A percentile compares a stretch with the other conserved stretches of the same genome.
Evolutionary conservation across 2,113 vertebrate genomes (phyloP).

Genomic region (Typhlomys cinereus): DNA sequence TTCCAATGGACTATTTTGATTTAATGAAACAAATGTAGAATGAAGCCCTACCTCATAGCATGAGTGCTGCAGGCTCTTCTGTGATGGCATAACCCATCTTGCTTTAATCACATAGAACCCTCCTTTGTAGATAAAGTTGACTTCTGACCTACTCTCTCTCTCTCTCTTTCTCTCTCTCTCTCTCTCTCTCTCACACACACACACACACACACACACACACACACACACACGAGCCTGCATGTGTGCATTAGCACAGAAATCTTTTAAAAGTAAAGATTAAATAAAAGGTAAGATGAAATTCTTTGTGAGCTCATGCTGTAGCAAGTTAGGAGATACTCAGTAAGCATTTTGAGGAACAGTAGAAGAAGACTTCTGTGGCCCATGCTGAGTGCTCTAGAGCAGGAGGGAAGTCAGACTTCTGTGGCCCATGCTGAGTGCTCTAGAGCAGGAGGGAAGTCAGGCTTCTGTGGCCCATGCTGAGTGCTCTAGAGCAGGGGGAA

Average conservation of each 20-base stretch:
- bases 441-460: neutral
- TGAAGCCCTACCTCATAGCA: too few relatives aligned
- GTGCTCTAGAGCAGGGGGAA: too few relatives aligned
- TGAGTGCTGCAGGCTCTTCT: neutral
- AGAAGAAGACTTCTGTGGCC: neutral
- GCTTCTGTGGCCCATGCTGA: neutral
- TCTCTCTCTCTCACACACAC: too few relatives aligned
- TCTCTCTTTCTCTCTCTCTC: neutral
- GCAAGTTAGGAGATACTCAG: neutral
- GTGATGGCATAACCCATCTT: neutral
- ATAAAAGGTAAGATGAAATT: neutral
- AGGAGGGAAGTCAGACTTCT: neutral
- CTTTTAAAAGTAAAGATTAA: slow-evolving; percentile 13
- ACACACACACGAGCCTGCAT: neutral
- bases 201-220: too few relatives aligned
- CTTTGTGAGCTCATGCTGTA: neutral
- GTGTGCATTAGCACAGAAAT: neutral
- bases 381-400: neutral
- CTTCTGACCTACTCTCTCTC: neutral
- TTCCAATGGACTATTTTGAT: neutral
- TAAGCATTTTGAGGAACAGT: neutral
- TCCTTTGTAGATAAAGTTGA: too few relatives aligned
- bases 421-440: too few relatives aligned
- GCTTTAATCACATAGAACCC: neutral
- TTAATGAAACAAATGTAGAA: neutral